Percentiles rank a stretch among this genome's conserved stretches.
phyloP scores from a whole-genome alignment of 2,888 invertebrate genomes.

The Autographa gamma region DNA sequence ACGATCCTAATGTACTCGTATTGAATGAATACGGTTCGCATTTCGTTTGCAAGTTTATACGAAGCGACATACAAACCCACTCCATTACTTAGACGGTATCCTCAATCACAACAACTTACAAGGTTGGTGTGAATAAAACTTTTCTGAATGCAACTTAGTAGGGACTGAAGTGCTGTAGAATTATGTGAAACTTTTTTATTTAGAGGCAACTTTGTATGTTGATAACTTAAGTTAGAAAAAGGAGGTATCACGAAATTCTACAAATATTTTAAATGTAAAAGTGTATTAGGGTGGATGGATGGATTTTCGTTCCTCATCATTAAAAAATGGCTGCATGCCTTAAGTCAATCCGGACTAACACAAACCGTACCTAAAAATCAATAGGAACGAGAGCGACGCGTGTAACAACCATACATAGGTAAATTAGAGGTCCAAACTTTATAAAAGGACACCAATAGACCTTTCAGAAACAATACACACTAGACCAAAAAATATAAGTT shows the following conservation, averaged over 20 bases:
- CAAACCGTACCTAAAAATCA: too few relatives aligned
- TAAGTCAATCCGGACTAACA: too few relatives aligned
- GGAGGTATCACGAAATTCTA: too few relatives aligned
- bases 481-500: background rate
- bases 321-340: too few relatives aligned
- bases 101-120: constrained; percentile 5
- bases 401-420: too few relatives aligned
- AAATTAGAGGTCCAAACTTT: too few relatives aligned
- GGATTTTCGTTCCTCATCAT: too few relatives aligned
- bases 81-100: constrained; percentile 19
- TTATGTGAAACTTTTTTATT: background rate
- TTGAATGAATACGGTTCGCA: constrained; percentile 24
- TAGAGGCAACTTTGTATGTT: background rate
- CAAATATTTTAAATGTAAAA: too few relatives aligned
- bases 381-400: too few relatives aligned
- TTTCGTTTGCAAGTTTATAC: constrained; percentile 23
- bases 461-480: background rate
- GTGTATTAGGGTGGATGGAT: too few relatives aligned
- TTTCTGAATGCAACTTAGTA: background rate
- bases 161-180: background rate
- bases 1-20: constrained; percentile 17
- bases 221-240: too few relatives aligned
- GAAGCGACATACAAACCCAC: constrained; percentile 12
- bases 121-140: background rate
- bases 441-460: too few relatives aligned